These are phyloP conservation scores for Geotrypetes seraphini DNA, from an alignment of 2,797 vertebrate species.

Conservation along the genomic window DNA sequence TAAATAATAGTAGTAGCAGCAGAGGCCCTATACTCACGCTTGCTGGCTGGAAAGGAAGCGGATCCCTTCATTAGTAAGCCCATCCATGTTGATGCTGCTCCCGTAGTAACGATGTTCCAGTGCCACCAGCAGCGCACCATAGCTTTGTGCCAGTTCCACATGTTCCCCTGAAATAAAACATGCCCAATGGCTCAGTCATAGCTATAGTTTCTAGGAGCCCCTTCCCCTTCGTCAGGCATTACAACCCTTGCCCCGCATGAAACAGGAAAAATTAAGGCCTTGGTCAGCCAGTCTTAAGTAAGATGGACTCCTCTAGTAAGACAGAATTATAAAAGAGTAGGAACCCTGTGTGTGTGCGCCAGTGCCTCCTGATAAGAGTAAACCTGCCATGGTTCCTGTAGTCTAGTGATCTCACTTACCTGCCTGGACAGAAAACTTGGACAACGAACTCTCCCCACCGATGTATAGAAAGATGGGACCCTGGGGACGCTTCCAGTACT, in stretches of 20 bases:
- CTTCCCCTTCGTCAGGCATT: neutral
- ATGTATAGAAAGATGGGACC: slow-evolving; percentile 75
- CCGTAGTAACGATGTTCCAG: slow-evolving; percentile 81
- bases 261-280: too few relatives aligned
- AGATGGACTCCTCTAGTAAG: too few relatives aligned
- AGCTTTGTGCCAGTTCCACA: slow-evolving; percentile 57
- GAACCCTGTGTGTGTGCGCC: too few relatives aligned
- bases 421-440: slow-evolving; percentile 44
- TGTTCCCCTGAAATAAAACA: slow-evolving; percentile 57
- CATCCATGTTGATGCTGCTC: slow-evolving; percentile 56
- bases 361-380: too few relatives aligned
- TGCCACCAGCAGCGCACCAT: slow-evolving; percentile 59
- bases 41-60: slow-evolving; percentile 69
- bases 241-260: neutral
- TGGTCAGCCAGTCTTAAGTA: too few relatives aligned
- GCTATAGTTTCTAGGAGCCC: too few relatives aligned
- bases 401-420: slow-evolving; percentile 32
- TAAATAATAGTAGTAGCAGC: too few relatives aligned
- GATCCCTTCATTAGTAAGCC: slow-evolving; percentile 49
- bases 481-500: slow-evolving; percentile 39
- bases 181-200: too few relatives aligned
- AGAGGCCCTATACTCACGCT: slow-evolving; percentile 55
- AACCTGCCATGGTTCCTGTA: too few relatives aligned
- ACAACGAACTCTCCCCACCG: slow-evolving; percentile 61
- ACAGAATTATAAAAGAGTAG: too few relatives aligned